Evolutionary conservation across 2,888 invertebrate genomes (phyloP).

Genomic region (Meloe dianella): DNA sequence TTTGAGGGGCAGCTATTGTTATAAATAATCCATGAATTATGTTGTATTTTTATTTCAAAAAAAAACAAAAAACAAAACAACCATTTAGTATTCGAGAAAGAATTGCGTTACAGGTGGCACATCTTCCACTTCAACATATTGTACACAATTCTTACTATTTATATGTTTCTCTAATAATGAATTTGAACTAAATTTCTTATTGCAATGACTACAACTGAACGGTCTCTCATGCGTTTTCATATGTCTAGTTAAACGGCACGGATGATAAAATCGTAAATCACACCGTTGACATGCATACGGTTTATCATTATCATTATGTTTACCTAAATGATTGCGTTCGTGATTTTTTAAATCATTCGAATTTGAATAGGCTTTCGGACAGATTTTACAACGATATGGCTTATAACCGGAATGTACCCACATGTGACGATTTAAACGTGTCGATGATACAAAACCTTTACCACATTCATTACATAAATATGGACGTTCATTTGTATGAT

Average conservation of each 20-base stretch:
- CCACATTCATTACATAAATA: constrained; percentile 56
- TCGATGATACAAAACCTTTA: constrained; percentile 54
- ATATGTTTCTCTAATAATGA: constrained; percentile 46
- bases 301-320: constrained; percentile 44
- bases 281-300: constrained; percentile 50
- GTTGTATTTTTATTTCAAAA: not conserved
- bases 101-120: constrained; percentile 20
- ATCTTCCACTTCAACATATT: constrained; percentile 23
- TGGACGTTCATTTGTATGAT: constrained; percentile 55
- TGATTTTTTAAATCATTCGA: constrained; percentile 54
- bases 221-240: constrained; percentile 57
- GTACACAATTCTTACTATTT: constrained; percentile 41
- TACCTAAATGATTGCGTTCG: constrained; percentile 42
- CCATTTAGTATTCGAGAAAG: constrained; percentile 22
- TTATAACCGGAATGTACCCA: constrained; percentile 55
- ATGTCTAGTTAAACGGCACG: constrained; percentile 61
- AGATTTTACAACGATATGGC: constrained; percentile 50
- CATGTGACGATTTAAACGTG: constrained; percentile 55
- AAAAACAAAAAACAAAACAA: no score
- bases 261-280: constrained; percentile 51
- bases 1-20: not conserved
- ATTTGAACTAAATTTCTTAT: constrained; percentile 46
- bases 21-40: not conserved
- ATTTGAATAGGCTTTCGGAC: constrained; percentile 53
- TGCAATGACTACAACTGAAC: constrained; percentile 47